These are phyloP conservation scores for Pan paniscus DNA, from an alignment of 2,113 vertebrate genomes.

Conservation along the genomic window DNA sequence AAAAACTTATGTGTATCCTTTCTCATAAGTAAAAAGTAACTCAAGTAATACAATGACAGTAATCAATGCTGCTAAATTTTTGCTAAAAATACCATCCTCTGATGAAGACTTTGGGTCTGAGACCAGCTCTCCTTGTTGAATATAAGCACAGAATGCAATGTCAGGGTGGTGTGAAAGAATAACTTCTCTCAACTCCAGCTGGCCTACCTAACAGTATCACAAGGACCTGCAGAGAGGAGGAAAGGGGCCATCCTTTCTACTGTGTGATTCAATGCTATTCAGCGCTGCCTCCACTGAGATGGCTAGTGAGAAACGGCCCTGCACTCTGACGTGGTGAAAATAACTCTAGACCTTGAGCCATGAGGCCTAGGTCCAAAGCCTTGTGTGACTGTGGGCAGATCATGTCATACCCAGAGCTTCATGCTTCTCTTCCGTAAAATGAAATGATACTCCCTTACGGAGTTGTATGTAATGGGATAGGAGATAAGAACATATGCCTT, in stretches of 20 bases:
- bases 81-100: not conserved
- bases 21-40: conserved; percentile 18
- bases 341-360: not conserved
- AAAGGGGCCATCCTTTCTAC: not conserved
- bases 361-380: not conserved
- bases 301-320: not conserved
- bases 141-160: not conserved
- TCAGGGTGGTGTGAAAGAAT: not conserved
- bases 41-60: not conserved
- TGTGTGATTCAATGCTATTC: not conserved
- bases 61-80: not conserved
- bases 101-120: not conserved
- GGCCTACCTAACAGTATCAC: not conserved
- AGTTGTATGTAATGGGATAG: not conserved
- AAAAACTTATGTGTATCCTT: not conserved
- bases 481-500: not conserved
- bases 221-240: not conserved
- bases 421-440: not conserved
- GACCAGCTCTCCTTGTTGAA: not conserved
- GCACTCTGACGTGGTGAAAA: not conserved
- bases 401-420: not conserved
- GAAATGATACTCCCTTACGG: not conserved
- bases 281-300: not conserved
- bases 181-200: not conserved
- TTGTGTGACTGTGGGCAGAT: not conserved